Conservation (phyloP, 2,113 vertebrate genomes). For the Bucco capensis region DNA sequence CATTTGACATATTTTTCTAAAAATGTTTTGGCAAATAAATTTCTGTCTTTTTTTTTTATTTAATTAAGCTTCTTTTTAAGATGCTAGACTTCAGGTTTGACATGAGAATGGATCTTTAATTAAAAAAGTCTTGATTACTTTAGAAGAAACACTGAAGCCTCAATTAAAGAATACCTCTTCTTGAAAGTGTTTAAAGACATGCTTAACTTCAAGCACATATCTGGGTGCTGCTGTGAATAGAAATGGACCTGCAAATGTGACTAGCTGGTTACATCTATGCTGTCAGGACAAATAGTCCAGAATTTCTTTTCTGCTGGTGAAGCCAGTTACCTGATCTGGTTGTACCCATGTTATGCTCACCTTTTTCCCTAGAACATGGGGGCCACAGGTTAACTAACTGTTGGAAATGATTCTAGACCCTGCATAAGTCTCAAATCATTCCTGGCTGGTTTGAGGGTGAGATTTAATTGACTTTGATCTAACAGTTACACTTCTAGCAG, state of each 20-base stretch:
- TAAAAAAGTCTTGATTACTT: background rate
- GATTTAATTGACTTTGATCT: background rate
- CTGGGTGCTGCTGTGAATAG: background rate
- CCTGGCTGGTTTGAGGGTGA: background rate
- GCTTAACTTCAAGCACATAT: background rate
- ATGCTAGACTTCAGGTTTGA: background rate
- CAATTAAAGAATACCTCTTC: background rate
- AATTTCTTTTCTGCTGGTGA: background rate
- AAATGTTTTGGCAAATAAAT: background rate
- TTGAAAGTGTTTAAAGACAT: background rate
- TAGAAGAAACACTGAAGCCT: background rate
- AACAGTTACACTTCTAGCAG: background rate
- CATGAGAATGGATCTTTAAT: background rate
- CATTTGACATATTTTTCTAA: background rate
- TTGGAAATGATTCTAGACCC: background rate
- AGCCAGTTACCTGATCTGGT: background rate
- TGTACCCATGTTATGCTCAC: background rate
- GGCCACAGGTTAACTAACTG: background rate
- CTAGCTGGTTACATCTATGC: background rate
- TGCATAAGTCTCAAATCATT: background rate
- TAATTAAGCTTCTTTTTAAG: background rate
- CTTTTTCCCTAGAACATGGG: background rate
- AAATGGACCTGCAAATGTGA: background rate
- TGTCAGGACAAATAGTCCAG: background rate
- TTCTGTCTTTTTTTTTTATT: background rate